These are phyloP conservation scores for Boloria selene DNA, from an alignment of 2,888 invertebrate species.

Conservation along the genomic window DNA sequence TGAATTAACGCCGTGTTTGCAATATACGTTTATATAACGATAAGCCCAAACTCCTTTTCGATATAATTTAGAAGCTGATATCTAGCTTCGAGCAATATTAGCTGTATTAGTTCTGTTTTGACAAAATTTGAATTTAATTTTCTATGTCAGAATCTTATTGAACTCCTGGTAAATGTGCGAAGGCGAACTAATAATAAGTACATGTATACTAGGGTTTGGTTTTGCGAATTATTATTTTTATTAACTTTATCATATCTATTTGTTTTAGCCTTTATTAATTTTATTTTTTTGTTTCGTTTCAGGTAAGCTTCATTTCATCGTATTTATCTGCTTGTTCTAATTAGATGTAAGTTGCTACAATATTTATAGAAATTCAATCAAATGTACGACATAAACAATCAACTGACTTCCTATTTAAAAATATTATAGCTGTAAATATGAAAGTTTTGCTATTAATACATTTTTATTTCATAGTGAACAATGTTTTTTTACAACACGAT, in stretches of 20 bases:
- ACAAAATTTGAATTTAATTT: too few relatives aligned
- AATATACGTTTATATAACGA: slow-evolving; percentile 8
- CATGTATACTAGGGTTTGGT: too few relatives aligned
- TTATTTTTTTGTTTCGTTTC: background rate
- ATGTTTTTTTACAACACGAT: slow-evolving; percentile 47
- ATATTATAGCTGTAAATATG: slow-evolving; percentile 1
- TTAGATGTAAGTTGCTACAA: background rate
- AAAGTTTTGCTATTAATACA: slow-evolving; percentile 36
- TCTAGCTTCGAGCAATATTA: too few relatives aligned
- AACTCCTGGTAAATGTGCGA: too few relatives aligned
- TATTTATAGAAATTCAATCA: background rate
- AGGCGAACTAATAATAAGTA: too few relatives aligned
- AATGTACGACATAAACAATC: slow-evolving; percentile 9
- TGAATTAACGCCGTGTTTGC: slow-evolving; percentile 58
- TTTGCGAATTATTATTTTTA: too few relatives aligned
- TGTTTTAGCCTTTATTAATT: too few relatives aligned
- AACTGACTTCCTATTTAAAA: background rate
- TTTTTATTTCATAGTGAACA: slow-evolving; percentile 21
- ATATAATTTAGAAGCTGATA: background rate
- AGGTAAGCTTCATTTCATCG: slow-evolving; percentile 8
- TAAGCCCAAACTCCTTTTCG: background rate
- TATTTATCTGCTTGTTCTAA: background rate
- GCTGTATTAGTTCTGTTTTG: too few relatives aligned
- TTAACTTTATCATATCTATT: too few relatives aligned
- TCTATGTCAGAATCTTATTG: too few relatives aligned